Percentiles rank a stretch among this genome's conserved stretches.
These are phyloP conservation scores for Enteromius fasciolatus DNA, from an alignment of 2,797 vertebrate species.

Conservation along the genomic window DNA sequence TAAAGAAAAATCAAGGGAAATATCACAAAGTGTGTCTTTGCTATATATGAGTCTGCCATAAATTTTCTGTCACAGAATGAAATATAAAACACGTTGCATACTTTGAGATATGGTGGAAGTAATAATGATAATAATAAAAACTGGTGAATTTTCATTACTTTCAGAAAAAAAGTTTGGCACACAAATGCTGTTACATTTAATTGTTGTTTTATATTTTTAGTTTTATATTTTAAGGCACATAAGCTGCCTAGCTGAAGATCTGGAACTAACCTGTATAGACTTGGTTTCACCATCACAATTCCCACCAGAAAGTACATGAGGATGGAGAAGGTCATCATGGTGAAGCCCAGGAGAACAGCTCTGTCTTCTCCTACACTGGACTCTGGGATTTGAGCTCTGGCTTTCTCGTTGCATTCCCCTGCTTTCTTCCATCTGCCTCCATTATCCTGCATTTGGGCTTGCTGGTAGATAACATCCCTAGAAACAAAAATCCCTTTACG, in stretches of 20 bases:
- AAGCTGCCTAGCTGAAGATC: background rate
- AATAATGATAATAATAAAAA: background rate
- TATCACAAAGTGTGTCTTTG: background rate
- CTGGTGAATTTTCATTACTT: background rate
- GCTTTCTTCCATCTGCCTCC: constrained; percentile 56
- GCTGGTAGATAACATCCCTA: constrained; percentile 69
- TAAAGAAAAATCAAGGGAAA: background rate
- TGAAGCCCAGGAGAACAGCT: constrained; percentile 80
- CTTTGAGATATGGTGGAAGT: background rate
- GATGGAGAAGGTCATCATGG: constrained; percentile 84
- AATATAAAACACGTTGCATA: background rate
- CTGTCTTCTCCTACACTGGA: constrained; percentile 83
- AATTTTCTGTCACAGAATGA: background rate
- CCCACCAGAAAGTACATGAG: constrained; percentile 87
- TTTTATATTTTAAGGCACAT: background rate
- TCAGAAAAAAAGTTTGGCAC: background rate
- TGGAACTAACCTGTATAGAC: constrained; percentile 77
- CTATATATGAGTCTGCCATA: background rate
- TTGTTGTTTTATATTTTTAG: background rate
- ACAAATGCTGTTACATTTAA: background rate
- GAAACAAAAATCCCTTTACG: background rate
- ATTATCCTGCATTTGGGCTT: constrained; percentile 58
- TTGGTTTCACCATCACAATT: constrained; percentile 78
- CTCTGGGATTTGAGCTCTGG: constrained; percentile 63
- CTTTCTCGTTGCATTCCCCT: constrained; percentile 54